Percentiles rank a stretch among this genome's conserved stretches.
phyloP scores from a whole-genome alignment of 2,888 invertebrate species.

The Tachystola acroxantha region DNA sequence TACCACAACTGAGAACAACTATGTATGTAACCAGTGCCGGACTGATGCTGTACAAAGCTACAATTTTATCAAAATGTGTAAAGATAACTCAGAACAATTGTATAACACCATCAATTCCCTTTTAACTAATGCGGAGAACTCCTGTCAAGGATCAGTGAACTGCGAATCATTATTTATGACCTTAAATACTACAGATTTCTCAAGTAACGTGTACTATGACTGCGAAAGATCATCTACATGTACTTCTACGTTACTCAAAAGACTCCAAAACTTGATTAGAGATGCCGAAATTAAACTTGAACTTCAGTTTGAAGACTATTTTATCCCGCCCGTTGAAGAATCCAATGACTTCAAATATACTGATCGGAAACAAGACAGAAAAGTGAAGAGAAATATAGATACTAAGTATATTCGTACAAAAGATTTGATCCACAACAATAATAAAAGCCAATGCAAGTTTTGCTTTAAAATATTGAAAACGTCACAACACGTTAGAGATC shows the following conservation, averaged over 20 bases:
- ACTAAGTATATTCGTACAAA: background rate
- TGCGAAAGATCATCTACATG: background rate
- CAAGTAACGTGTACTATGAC: background rate
- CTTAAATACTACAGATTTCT: background rate
- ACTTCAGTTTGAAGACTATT: background rate
- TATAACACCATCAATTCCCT: background rate
- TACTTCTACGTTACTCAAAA: background rate
- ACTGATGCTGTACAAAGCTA: background rate
- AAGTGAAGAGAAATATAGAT: no score
- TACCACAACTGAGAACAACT: background rate
- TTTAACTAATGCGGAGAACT: no score
- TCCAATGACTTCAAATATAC: no score
- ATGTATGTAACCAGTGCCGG: background rate
- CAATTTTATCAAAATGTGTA: slow-evolving; percentile 6
- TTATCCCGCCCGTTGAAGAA: no score
- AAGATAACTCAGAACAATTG: background rate
- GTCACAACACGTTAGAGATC: slow-evolving; percentile 11
- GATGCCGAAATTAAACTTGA: background rate
- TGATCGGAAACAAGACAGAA: no score
- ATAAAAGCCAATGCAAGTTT: slow-evolving; percentile 9
- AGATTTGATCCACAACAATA: background rate
- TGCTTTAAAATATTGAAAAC: slow-evolving; percentile 13
- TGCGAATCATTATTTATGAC: slow-evolving; percentile 1
- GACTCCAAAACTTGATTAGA: background rate
- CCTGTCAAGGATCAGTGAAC: no score